A percentile compares a stretch with the other conserved stretches of the same genome.
These are phyloP conservation scores for Heteromurus nitidus DNA, from an alignment of 2,888 invertebrate species.

Conservation along the genomic window DNA sequence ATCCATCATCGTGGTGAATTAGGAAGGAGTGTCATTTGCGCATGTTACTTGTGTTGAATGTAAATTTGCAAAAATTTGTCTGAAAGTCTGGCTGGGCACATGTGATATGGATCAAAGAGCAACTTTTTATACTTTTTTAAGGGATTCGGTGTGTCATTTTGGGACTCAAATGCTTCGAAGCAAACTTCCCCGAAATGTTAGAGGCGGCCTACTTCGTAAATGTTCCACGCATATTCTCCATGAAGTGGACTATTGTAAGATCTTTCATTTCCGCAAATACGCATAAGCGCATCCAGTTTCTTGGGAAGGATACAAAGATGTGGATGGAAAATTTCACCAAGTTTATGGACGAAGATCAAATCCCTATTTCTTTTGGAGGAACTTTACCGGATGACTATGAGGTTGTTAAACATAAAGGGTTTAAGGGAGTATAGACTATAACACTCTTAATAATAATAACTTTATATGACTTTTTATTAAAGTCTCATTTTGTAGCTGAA, in stretches of 20 bases:
- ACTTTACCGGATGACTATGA: conserved; percentile 27
- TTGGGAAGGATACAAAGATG: conserved; percentile 27
- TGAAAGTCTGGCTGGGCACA: neutral
- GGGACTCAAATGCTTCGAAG: conserved; percentile 50
- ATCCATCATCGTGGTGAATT: conserved; percentile 31
- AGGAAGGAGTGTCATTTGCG: conserved; percentile 54
- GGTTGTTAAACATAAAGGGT: too few species aligned
- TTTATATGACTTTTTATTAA: too few species aligned
- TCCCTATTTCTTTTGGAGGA: conserved; percentile 43
- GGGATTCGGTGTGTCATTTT: conserved; percentile 37
- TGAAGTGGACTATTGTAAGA: conserved; percentile 44
- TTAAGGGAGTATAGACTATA: too few species aligned
- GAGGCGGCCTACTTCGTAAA: conserved; percentile 35
- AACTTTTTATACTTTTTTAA: too few species aligned
- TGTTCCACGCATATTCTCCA: conserved; percentile 51
- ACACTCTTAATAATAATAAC: too few species aligned
- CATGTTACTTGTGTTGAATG: conserved; percentile 50
- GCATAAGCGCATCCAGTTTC: conserved; percentile 34
- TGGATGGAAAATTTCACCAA: conserved; percentile 46
- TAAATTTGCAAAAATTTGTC: conserved; percentile 1
- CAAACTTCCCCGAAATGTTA: conserved; percentile 45
- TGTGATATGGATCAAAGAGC: too few species aligned
- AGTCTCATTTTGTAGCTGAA: too few species aligned
- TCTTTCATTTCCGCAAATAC: conserved; percentile 49
- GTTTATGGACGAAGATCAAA: conserved; percentile 43